Conservation (phyloP, 2,888 invertebrate species). For the Phengaris arion region DNA sequence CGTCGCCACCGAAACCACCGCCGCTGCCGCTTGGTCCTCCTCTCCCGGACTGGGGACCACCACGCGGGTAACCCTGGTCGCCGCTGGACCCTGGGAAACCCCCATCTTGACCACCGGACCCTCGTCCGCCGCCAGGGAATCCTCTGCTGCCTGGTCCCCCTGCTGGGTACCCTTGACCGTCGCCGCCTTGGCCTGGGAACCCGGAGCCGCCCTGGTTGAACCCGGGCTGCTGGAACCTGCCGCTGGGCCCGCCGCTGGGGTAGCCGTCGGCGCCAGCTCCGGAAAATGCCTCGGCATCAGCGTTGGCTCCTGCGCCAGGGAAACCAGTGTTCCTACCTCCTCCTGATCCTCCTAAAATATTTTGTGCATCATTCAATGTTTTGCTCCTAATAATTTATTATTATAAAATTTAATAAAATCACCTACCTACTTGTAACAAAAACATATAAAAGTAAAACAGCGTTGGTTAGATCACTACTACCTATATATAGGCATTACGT, state of each 20-base stretch:
- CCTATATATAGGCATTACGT: too few relatives aligned
- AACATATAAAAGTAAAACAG: too few relatives aligned
- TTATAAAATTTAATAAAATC: too few relatives aligned
- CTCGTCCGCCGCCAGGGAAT: slow-evolving; percentile 35
- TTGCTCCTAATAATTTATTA: too few relatives aligned
- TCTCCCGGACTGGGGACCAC: slow-evolving; percentile 32
- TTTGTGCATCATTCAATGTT: background rate
- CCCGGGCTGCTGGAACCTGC: slow-evolving; percentile 40
- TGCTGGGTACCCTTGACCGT: slow-evolving; percentile 33
- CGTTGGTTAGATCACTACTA: too few relatives aligned
- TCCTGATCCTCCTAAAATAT: slow-evolving; percentile 35
- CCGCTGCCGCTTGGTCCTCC: slow-evolving; percentile 39
- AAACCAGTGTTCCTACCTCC: slow-evolving; percentile 51
- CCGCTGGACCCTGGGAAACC: slow-evolving; percentile 7
- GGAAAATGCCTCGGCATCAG: slow-evolving; percentile 42
- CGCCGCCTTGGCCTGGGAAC: slow-evolving; percentile 12
- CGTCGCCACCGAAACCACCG: slow-evolving; percentile 46
- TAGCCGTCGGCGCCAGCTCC: slow-evolving; percentile 42
- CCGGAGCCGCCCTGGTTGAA: slow-evolving; percentile 31
- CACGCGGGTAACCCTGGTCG: slow-evolving; percentile 26
- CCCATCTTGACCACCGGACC: slow-evolving; percentile 18
- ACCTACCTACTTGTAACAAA: too few relatives aligned
- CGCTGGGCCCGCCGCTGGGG: slow-evolving; percentile 46
- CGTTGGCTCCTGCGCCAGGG: slow-evolving; percentile 40
- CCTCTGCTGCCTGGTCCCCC: slow-evolving; percentile 38